Base-by-base conservation (phyloP, 2,113 vertebrate genomes). In the Ginglymostoma cirratum region DNA sequence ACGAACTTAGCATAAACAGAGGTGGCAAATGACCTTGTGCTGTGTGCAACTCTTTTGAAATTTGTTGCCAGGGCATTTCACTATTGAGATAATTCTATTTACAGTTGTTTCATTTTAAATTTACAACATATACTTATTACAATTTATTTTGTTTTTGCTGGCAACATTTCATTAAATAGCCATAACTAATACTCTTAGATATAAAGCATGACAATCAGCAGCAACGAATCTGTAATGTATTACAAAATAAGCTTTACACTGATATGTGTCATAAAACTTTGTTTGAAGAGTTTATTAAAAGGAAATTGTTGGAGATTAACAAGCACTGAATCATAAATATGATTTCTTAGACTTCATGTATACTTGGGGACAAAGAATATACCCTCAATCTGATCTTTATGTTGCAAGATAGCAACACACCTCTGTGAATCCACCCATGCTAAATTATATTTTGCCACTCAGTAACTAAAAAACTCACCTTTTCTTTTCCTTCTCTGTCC, bases 261-360 rank as follows among this genome's bases (percentile, higher is more conserved):
- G 55, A 61, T 61, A 61, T 61, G 66, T 70, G 92, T 45, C n/a
- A 67, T 69, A 30, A 67, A 94, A 21, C n/a, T 69, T 94, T 42
- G 90, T 94, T 65, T 65, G 55, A 66, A 94, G 90, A 94, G n/a
- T 93, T 66, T 93, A 93, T 93, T 93, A 38, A 93, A 89, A 93
- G 90, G 55, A 93, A 89, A 89, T 34, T 89, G 86, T 61, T 61
- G 90, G 90, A 61, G 61, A 66, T 93, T 61, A 93, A 30, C 61
- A 93, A 48, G 55, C 55, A 86, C 55, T 55, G 86, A 23, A 30
- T 12, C 45, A 55, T 23, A 65, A n/a, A 61, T 93, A 61, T 24
- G 34, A 34, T 38, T 93, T 93, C 90, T 66, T 61, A 93, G 61
- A 93, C n/a, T 66, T 66, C 61, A 21, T 38, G 86, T 89, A 30